Evolutionary conservation across 2,113 vertebrate genomes (phyloP), one percentile per base, ranked within the genome.

Genomic region (Myotis lucifugus): DNA sequence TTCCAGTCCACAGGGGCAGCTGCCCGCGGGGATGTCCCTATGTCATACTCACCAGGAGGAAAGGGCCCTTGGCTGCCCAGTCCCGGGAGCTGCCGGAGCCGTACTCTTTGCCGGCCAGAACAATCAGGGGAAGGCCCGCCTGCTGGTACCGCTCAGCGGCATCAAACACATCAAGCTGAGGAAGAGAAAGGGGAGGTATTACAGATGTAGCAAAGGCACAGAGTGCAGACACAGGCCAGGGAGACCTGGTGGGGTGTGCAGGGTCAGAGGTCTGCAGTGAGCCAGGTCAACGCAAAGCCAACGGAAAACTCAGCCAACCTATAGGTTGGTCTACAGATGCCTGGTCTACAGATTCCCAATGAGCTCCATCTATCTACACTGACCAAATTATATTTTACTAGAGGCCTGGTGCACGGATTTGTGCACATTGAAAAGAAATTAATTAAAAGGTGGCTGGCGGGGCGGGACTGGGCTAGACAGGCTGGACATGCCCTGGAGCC

Each of bases 31-130:
- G 64, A 19, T 5, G 17, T 37, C 34, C 66, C 27, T 6, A 4
- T 11, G 2, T 27, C 84, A 37, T 56, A 98, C 98, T 95, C 90
- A 99, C 99, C 99, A 99, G 98, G 0, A 99, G 98, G 88, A 99
- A 99, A 0, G 99, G 99, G 79, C 99, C 99, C 97, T 99, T 99
- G 10, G 99, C 99, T 0, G 99, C 99, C 99, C 99, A 99, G 97
- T 99, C 99, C 96, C 99, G 99, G 93, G 99, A 99, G 98, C 99
- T 99, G 73, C 99, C 99, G 0, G 99, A 99, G 34, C 99, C 99
- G 0, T 99, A 99, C 74, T 99, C 99, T 96, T 99, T 99, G 82
- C 99, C 99, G 1, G 99, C 99, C 81, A 99, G 98, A 54, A 99
- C 85, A 21, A 99, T 98, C 64, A 99, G 98, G 72, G 99, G 98